These are phyloP conservation scores for Sinocyclocheilus grahami DNA, from an alignment of 2,113 vertebrate species.

Conservation along the genomic window DNA sequence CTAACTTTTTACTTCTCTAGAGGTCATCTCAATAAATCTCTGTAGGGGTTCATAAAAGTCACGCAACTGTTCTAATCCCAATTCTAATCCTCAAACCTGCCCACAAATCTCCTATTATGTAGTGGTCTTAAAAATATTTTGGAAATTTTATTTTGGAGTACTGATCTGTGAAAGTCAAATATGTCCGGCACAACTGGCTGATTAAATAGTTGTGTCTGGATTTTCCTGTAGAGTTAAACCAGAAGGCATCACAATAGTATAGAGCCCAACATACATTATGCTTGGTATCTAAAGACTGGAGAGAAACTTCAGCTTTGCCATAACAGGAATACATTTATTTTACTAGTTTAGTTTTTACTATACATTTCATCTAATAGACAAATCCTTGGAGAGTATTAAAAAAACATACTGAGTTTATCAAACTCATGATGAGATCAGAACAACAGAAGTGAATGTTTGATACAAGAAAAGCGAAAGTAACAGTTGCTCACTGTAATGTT, in stretches of 20 bases:
- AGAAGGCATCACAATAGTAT: not conserved
- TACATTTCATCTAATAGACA: not conserved
- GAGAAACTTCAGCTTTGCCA: not conserved
- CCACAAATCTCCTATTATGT: constrained; percentile 31
- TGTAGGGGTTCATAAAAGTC: not conserved
- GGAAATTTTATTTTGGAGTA: not conserved
- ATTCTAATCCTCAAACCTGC: constrained; percentile 24
- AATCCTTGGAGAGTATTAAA: not conserved
- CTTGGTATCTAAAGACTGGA: not conserved
- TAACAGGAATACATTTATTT: not conserved
- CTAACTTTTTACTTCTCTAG: no score
- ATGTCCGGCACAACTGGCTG: not conserved
- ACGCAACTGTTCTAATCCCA: constrained; percentile 36
- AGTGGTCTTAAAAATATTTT: constrained; percentile 4
- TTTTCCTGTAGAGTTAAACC: not conserved
- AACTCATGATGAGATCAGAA: not conserved
- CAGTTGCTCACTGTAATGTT: not conserved
- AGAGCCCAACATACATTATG: no score
- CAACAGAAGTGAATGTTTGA: not conserved
- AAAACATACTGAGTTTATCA: not conserved
- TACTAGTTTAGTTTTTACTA: no score
- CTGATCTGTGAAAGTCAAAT: not conserved
- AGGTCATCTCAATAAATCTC: not conserved
- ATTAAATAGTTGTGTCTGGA: not conserved
- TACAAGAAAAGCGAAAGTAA: not conserved